Evolutionary conservation across 2,888 invertebrate genomes (phyloP), one percentile per base, ranked within the genome.

Genomic region (Glaucopsyche alexis): DNA sequence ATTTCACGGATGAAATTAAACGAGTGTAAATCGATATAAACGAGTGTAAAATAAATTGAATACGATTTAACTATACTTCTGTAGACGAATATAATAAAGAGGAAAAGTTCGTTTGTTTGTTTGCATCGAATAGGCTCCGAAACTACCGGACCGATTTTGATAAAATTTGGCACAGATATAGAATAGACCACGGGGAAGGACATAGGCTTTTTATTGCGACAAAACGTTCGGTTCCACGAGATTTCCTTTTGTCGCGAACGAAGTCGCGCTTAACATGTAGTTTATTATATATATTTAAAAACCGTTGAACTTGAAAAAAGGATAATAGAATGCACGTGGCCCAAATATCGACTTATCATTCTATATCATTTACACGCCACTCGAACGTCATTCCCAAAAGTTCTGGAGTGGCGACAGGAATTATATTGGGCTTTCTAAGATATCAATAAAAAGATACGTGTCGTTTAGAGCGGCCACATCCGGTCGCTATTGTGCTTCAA

Each of bases 391-490:
- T 72, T 72, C 42, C 66, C 67, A 42, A 72, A 72, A 81, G 83
- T 80, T 81, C 78, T 84, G 81, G 83, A 89, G 87, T 88, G 87
- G 86, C 81, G 88, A 88, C 86, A 86, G 85, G 87, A 85, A 89
- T 29, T 90, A 88, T 91, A 91, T 89, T 87, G 88, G 84, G 87
- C 88, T 90, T 91, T 91, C 89, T 88, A 84, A 88, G 89, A 89
- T 91, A 90, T 90, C 91, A 87, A 91, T 91, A 90, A 90, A 91
- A 90, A 89, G 91, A 93, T 93, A 93, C 88, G 93, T 92, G 91
- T 90, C 89, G 86, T 84, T 89, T 89, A 84, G 84, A 93, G 92
- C 88, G 87, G 90, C 92, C 92, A 92, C 92, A 90, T 93, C 93
- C 93, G 91, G 90, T 84, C 80, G 81, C 87, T 87, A 92, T 93